Evolutionary conservation across 2,888 invertebrate species (phyloP).

Genomic region (Phanerotoma sp.): DNA sequence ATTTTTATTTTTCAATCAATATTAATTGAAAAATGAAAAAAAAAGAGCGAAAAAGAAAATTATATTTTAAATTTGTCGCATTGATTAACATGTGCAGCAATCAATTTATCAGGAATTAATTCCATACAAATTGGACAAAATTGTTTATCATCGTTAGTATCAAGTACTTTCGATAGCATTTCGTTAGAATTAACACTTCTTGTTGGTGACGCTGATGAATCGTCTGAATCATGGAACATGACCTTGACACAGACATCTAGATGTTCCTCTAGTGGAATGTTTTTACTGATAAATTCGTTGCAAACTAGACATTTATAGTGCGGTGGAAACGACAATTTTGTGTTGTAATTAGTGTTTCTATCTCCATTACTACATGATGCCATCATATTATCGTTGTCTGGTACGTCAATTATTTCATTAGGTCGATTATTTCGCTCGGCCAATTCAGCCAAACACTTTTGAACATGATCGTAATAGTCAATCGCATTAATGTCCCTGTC

Average conservation of each 20-base stretch:
- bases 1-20: too few species aligned
- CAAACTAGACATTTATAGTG: constrained; percentile 46
- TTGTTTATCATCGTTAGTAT: constrained; percentile 49
- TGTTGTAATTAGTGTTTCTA: too few species aligned
- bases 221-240: constrained; percentile 48
- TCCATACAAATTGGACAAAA: constrained; percentile 67
- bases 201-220: too few species aligned
- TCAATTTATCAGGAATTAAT: constrained; percentile 59
- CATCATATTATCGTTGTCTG: constrained; percentile 10
- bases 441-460: constrained; percentile 5
- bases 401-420: constrained; percentile 2
- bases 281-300: constrained; percentile 35
- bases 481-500: not conserved
- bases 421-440: not conserved
- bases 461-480: constrained; percentile 1
- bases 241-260: constrained; percentile 57
- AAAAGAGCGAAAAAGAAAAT: not conserved
- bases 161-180: constrained; percentile 37
- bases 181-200: too few species aligned
- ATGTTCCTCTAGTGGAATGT: constrained; percentile 54
- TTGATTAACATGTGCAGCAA: constrained; percentile 65
- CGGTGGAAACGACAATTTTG: too few species aligned
- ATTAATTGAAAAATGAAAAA: not conserved
- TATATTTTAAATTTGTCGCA: constrained; percentile 44
- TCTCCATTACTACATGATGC: not conserved